Percentiles rank a stretch among this genome's conserved stretches.
These are phyloP conservation scores for Cosmorhoe ocellata DNA, from an alignment of 2,888 invertebrate genomes.

Conservation along the genomic window DNA sequence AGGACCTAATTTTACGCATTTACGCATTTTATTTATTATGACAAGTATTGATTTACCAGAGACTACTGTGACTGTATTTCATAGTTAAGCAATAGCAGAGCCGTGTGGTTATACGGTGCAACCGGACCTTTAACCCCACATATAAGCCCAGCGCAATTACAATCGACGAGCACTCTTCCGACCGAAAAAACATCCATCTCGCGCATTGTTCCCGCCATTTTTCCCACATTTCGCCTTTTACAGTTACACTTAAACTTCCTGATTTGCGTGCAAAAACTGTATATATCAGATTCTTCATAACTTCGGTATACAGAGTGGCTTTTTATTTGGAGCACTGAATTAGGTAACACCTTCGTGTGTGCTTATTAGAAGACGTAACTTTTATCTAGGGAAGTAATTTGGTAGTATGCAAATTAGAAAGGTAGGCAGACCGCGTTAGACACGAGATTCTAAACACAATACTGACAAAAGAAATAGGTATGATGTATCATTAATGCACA, in stretches of 20 bases:
- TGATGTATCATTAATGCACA: no score
- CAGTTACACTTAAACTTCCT: constrained; percentile 76
- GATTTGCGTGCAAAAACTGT: constrained; percentile 68
- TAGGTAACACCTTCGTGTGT: constrained; percentile 11
- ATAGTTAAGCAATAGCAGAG: no score
- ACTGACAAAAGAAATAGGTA: neutral
- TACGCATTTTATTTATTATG: no score
- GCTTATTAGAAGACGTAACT: constrained; percentile 3
- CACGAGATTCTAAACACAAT: no score
- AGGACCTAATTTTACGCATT: no score
- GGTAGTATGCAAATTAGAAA: no score
- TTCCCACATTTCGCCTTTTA: constrained; percentile 80
- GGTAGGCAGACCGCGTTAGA: no score
- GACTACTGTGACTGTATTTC: no score
- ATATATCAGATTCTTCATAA: constrained; percentile 72
- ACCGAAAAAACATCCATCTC: constrained; percentile 73
- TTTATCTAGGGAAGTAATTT: neutral
- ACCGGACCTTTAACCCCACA: constrained; percentile 51
- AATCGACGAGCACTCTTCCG: constrained; percentile 75
- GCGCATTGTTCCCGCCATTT: constrained; percentile 70
- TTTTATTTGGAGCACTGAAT: constrained; percentile 9
- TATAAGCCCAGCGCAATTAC: constrained; percentile 69
- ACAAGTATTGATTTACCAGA: no score
- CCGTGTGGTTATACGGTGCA: constrained; percentile 11
- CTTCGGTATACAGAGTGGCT: constrained; percentile 4